Percentiles rank a stretch among this genome's conserved stretches.
These are phyloP conservation scores for Cecropterus lyciades DNA, from an alignment of 1,140 invertebrate species.

Conservation along the genomic window DNA sequence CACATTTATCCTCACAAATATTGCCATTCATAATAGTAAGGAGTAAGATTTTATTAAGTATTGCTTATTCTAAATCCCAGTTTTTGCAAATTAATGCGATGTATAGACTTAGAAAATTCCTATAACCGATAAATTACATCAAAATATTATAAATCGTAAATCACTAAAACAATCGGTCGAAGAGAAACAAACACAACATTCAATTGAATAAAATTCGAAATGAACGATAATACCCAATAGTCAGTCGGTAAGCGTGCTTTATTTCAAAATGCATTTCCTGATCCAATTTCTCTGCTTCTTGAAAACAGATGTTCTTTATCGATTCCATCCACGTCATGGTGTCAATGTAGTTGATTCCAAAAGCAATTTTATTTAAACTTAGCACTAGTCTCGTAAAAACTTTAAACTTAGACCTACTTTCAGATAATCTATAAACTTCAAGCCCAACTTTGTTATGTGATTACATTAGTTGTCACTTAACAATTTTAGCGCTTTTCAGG, in stretches of 20 bases:
- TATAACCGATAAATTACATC: too few relatives aligned
- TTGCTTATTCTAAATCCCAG: too few relatives aligned
- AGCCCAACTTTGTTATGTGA: background rate
- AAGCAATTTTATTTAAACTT: background rate
- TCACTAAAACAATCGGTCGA: too few relatives aligned
- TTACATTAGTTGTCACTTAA: background rate
- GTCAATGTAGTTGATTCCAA: background rate
- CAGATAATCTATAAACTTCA: background rate
- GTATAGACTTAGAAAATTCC: too few relatives aligned
- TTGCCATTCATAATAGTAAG: too few relatives aligned
- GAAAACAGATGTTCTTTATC: constrained; percentile 1
- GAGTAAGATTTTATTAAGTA: too few relatives aligned
- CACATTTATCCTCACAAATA: too few relatives aligned
- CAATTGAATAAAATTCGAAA: background rate
- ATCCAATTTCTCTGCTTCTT: background rate
- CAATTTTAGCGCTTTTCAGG: constrained; percentile 3
- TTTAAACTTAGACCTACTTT: constrained; percentile 14
- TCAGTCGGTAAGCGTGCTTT: background rate
- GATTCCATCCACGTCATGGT: background rate
- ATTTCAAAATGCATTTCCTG: constrained; percentile 1
- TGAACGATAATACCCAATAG: background rate
- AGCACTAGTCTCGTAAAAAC: background rate
- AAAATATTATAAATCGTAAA: too few relatives aligned
- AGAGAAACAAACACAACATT: too few relatives aligned
- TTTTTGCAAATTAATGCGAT: too few relatives aligned